Conservation (phyloP, 2,113 vertebrate genomes). For the Telmatochromis sp. region DNA sequence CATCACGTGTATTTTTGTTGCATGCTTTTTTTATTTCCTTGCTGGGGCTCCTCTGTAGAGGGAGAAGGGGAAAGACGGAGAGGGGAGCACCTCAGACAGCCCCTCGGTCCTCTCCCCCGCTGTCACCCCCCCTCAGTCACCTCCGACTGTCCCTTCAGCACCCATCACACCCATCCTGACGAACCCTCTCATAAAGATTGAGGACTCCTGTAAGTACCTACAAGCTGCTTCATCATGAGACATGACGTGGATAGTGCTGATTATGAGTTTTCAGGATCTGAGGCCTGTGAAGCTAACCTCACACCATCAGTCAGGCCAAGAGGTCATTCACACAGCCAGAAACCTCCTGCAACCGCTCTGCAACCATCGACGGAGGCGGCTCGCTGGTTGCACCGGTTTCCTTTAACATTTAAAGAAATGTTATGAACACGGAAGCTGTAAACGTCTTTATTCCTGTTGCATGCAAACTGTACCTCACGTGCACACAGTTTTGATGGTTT, state of each 20-base stretch:
- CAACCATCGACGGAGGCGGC: background rate
- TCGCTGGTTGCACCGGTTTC: background rate
- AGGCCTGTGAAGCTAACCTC: background rate
- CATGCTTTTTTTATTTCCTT: conserved; percentile 35
- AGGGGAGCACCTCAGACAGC: conserved; percentile 50
- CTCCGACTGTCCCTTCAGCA: conserved; percentile 74
- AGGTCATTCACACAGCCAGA: background rate
- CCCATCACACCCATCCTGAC: conserved; percentile 68
- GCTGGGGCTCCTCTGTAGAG: conserved; percentile 73
- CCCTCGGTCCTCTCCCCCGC: conserved; percentile 68
- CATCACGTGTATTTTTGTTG: conserved; percentile 61
- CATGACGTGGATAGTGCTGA: background rate
- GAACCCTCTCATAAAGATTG: conserved; percentile 74
- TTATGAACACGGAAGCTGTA: background rate
- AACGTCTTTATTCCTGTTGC: background rate
- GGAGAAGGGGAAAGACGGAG: conserved; percentile 80
- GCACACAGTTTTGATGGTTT: background rate
- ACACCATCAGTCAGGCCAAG: background rate
- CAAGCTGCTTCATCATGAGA: background rate
- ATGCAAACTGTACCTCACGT: background rate
- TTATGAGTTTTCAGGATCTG: background rate
- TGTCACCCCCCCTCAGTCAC: conserved; percentile 72
- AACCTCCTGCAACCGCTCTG: background rate
- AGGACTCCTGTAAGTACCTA: conserved; percentile 83
- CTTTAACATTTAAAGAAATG: background rate